A percentile compares a stretch with the other conserved stretches of the same genome.
These are phyloP conservation scores for Andrena marginata DNA, from an alignment of 2,888 invertebrate species.

Conservation along the genomic window DNA sequence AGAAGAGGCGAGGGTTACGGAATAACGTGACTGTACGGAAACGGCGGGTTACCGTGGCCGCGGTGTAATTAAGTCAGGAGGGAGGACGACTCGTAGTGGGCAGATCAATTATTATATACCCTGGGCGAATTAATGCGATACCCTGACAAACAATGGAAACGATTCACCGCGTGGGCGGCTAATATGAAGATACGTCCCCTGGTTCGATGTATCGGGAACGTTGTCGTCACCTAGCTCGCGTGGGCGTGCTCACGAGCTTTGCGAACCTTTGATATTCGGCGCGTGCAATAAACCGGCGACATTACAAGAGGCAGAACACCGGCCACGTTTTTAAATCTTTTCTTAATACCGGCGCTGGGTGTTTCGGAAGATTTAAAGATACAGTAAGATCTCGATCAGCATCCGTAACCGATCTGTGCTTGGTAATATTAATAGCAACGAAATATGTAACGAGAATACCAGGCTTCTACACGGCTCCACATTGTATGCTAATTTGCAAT, in stretches of 20 bases:
- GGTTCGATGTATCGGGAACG: conserved; percentile 59
- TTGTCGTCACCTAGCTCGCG: conserved; percentile 50
- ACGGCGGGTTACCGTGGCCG: conserved; percentile 6
- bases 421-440: no score
- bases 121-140: conserved; percentile 62
- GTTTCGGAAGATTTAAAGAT: neutral
- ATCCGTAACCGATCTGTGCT: no score
- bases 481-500: neutral
- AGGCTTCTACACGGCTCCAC: neutral
- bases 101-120: conserved; percentile 60
- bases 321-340: neutral
- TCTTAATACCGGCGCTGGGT: neutral
- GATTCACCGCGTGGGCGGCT: conserved; percentile 61
- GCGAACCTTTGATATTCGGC: conserved; percentile 38
- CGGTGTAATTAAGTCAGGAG: conserved; percentile 56
- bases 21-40: conserved; percentile 9
- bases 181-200: conserved; percentile 56
- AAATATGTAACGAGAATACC: no score
- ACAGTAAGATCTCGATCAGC: no score
- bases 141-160: conserved; percentile 60
- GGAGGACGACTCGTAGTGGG: conserved; percentile 51
- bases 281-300: conserved; percentile 40
- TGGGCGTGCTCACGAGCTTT: conserved; percentile 49
- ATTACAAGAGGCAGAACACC: conserved; percentile 4
- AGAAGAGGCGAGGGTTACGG: neutral